Conservation (phyloP, 2,888 invertebrate species). For the Nephrotoma appendiculata region DNA sequence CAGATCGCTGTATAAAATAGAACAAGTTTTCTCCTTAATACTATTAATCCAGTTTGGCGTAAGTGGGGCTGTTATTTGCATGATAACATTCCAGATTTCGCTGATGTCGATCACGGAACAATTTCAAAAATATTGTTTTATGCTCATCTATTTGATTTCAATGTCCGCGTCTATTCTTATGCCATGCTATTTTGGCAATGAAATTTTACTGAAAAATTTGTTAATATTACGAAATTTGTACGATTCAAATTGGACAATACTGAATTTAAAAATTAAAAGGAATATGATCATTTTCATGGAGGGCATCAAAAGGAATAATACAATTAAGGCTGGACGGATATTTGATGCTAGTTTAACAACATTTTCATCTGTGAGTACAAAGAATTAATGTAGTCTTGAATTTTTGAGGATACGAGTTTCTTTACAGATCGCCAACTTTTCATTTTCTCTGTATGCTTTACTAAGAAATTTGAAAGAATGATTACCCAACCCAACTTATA, state of each 20-base stretch:
- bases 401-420: no score
- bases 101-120: not conserved
- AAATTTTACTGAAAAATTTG: conserved; percentile 20
- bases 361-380: not conserved
- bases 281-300: not conserved
- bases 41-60: not conserved
- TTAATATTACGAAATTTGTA: conserved; percentile 19
- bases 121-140: not conserved
- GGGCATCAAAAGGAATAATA: not conserved
- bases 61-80: not conserved
- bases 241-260: conserved; percentile 21
- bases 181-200: conserved; percentile 25
- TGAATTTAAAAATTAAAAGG: conserved; percentile 3
- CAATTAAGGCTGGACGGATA: not conserved
- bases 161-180: conserved; percentile 24
- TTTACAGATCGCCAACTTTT: no score
- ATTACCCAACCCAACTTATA: no score
- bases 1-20: not conserved
- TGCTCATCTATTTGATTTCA: conserved; percentile 1
- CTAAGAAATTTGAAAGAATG: no score
- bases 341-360: not conserved
- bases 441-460: no score
- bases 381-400: no score
- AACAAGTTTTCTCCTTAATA: not conserved
- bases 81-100: not conserved